These are phyloP conservation scores for Chondrilla cf. caribensis DNA, from an alignment of 37 sponge, comb jelly and placozoan species.

Conservation along the genomic window DNA sequence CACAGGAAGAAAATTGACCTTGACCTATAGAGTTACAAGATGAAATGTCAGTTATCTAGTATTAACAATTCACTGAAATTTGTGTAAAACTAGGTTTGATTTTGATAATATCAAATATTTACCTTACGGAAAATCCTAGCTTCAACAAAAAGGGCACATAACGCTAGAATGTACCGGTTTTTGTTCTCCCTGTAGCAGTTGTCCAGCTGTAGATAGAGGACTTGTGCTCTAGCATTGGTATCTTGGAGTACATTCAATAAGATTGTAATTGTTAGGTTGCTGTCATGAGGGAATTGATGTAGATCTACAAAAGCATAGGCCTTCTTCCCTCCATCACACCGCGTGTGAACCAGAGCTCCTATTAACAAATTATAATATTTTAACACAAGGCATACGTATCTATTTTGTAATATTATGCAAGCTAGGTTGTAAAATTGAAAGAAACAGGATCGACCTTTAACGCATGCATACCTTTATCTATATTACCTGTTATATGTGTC, in stretches of 20 bases:
- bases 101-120: too few species aligned
- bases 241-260: neutral
- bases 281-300: conserved; percentile 1
- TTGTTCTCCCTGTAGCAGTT: conserved; percentile 36
- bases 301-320: conserved; percentile 5
- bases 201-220: conserved; percentile 42
- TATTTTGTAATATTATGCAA: too few species aligned
- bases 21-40: neutral
- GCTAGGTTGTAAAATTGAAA: too few species aligned
- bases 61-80: too few species aligned
- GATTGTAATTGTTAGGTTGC: conserved; percentile 3
- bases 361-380: neutral
- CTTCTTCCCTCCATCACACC: conserved; percentile 11
- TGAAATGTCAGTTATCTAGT: too few species aligned
- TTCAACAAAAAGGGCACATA: conserved; percentile 8
- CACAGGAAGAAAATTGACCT: neutral
- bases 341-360: conserved; percentile 6
- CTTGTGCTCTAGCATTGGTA: neutral
- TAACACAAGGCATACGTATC: too few species aligned
- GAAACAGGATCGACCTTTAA: too few species aligned
- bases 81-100: too few species aligned
- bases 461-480: too few species aligned
- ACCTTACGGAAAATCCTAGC: conserved; percentile 1
- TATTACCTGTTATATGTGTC: conserved; percentile 50
- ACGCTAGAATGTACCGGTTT: conserved; percentile 11